phyloP scores from a whole-genome alignment of 2,113 vertebrate species.

The Charadrius vociferus region DNA sequence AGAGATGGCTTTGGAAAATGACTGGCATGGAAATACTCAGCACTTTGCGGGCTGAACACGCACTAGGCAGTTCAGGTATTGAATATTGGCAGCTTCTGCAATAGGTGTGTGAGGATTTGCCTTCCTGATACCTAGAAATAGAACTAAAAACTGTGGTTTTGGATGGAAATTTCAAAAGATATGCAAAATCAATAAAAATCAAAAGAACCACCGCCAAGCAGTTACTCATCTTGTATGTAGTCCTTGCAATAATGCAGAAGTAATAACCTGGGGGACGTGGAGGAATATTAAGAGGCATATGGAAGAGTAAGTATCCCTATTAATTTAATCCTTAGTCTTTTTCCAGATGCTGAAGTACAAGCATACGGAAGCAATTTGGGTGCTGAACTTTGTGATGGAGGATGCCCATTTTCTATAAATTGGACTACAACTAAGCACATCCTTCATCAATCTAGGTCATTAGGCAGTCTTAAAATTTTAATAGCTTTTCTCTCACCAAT shows the following conservation, averaged over 20 bases:
- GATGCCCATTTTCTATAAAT: constrained; percentile 41
- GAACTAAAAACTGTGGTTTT: neutral
- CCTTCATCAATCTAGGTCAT: neutral
- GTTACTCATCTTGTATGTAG: neutral
- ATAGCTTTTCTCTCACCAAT: neutral
- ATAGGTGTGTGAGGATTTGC: neutral
- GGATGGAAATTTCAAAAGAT: neutral
- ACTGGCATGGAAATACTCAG: neutral
- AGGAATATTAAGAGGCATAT: constrained; percentile 11
- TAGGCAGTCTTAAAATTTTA: neutral
- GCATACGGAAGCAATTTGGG: constrained; percentile 42
- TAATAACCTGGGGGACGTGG: constrained; percentile 28
- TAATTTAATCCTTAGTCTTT: constrained; percentile 47
- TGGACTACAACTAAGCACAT: constrained; percentile 7
- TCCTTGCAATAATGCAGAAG: neutral
- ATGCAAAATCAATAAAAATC: neutral
- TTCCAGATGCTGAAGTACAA: constrained; percentile 47
- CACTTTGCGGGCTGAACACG: neutral
- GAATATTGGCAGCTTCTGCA: neutral
- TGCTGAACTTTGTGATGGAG: constrained; percentile 30
- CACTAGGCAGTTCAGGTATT: neutral
- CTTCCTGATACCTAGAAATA: neutral
- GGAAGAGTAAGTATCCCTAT: constrained; percentile 53
- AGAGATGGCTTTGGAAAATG: neutral
- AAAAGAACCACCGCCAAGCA: neutral